These are phyloP conservation scores for Drosophila sturtevanti DNA, from an alignment of 1,140 invertebrate species.

Conservation along the genomic window DNA sequence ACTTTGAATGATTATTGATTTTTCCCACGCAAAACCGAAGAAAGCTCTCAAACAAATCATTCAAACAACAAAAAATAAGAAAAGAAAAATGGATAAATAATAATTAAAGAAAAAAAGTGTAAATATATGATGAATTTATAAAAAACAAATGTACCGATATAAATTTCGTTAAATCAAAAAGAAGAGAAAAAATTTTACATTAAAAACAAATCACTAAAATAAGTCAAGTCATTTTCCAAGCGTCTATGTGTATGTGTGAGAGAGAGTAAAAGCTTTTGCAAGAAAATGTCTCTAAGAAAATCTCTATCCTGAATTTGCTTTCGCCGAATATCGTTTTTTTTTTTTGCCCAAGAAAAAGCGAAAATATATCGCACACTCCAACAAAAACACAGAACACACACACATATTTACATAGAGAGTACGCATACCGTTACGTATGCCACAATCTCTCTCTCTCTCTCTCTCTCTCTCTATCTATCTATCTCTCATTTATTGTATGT, in stretches of 20 bases:
- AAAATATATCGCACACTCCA: conserved; percentile 30
- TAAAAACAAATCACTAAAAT: conserved; percentile 15
- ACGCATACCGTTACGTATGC: conserved; percentile 23
- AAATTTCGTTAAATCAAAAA: conserved; percentile 21
- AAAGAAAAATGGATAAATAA: background rate
- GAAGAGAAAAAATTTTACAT: background rate
- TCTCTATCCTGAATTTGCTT: conserved; percentile 79
- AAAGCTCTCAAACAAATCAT: conserved; percentile 4
- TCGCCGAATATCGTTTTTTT: conserved; percentile 45
- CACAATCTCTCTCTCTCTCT: conserved; percentile 20
- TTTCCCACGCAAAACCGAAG: conserved; percentile 53
- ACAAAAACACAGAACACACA: conserved; percentile 5
- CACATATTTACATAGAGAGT: conserved; percentile 11
- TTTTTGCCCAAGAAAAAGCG: conserved; percentile 64
- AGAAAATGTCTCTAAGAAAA: conserved; percentile 65
- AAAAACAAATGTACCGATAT: conserved; percentile 31
- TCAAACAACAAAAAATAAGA: background rate
- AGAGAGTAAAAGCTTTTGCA: conserved; percentile 46
- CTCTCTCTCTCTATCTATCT: conserved; percentile 3
- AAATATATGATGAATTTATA: background rate
- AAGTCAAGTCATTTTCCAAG: background rate
- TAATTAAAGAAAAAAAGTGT: background rate
- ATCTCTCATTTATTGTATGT: background rate
- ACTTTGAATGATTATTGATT: conserved; percentile 66
- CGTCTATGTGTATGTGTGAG: conserved; percentile 33